phyloP scores from a whole-genome alignment of 1,140 invertebrate species.

The Drosophila bocki region DNA sequence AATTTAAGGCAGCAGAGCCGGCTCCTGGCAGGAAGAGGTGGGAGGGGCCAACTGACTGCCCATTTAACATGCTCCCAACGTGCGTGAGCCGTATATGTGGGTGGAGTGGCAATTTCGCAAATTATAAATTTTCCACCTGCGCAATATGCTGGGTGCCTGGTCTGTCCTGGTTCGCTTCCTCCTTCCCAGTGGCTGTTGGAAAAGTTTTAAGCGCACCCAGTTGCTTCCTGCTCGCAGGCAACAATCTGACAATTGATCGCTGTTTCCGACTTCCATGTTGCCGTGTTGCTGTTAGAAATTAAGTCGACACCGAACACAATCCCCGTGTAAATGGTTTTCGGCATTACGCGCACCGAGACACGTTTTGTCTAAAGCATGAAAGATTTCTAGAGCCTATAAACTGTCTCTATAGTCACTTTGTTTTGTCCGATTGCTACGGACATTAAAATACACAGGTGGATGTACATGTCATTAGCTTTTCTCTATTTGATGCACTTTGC shows the following conservation, averaged over 20 bases:
- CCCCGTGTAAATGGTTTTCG: conserved; percentile 16
- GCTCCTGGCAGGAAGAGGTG: conserved; percentile 9
- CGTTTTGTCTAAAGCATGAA: background rate
- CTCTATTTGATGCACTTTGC: background rate
- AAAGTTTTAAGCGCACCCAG: conserved; percentile 70
- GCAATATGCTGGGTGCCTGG: conserved; percentile 60
- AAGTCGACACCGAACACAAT: conserved; percentile 67
- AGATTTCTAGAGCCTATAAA: background rate
- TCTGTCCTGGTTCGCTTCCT: background rate
- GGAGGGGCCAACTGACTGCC: conserved; percentile 50
- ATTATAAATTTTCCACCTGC: conserved; percentile 83
- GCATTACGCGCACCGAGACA: background rate
- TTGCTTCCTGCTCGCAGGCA: conserved; percentile 62
- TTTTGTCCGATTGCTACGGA: too few species aligned
- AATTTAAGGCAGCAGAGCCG: conserved; percentile 64
- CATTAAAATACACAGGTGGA: too few species aligned
- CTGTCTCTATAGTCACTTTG: too few species aligned
- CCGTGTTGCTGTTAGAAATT: conserved; percentile 47
- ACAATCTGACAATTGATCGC: conserved; percentile 79
- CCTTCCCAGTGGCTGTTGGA: conserved; percentile 48
- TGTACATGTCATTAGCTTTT: background rate
- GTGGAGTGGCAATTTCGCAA: conserved; percentile 69
- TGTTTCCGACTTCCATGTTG: conserved; percentile 65
- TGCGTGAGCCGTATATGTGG: conserved; percentile 52
- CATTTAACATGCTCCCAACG: conserved; percentile 79